A percentile compares a stretch with the other conserved stretches of the same genome.
Evolutionary conservation across 2,113 vertebrate genomes (phyloP).

Genomic region (Syrmaticus mikado): DNA sequence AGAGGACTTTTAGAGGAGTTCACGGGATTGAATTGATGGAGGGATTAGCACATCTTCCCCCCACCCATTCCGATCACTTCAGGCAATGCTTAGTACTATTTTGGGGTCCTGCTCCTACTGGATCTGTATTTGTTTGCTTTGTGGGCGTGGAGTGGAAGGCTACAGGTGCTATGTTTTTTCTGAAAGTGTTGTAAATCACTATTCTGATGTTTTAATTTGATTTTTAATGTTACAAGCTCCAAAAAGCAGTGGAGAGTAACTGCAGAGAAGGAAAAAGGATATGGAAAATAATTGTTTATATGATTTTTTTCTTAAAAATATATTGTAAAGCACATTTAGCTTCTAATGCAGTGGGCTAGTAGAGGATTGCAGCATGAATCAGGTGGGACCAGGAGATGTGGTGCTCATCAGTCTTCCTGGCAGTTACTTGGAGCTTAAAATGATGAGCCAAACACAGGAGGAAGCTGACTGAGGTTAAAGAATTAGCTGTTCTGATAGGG

Average conservation of each 20-base stretch:
- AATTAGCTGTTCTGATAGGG: not conserved
- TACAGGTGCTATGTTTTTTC: not conserved
- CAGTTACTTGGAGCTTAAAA: not conserved
- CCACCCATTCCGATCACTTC: not conserved
- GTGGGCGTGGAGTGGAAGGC: not conserved
- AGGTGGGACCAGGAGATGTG: not conserved
- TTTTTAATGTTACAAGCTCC: not conserved
- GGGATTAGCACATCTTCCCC: not conserved
- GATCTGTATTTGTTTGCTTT: not conserved
- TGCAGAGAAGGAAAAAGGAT: not conserved
- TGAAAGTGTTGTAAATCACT: not conserved
- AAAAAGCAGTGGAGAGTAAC: not conserved
- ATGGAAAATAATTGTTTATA: not conserved
- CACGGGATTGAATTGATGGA: not conserved
- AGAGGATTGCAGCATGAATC: not conserved
- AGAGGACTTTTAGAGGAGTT: not conserved
- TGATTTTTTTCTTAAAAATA: not conserved
- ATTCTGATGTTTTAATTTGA: not conserved
- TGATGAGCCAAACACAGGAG: not conserved
- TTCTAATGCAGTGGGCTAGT: not conserved
- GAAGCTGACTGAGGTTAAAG: not conserved
- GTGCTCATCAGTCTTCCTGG: not conserved
- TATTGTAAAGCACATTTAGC: not conserved
- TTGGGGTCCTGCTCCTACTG: not conserved
- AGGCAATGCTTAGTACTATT: not conserved